A percentile compares a stretch with the other conserved stretches of the same genome.
These are phyloP conservation scores for Pocillopora meandrina DNA, from an alignment of 92 coral and sea anemone genomes.

Conservation along the genomic window DNA sequence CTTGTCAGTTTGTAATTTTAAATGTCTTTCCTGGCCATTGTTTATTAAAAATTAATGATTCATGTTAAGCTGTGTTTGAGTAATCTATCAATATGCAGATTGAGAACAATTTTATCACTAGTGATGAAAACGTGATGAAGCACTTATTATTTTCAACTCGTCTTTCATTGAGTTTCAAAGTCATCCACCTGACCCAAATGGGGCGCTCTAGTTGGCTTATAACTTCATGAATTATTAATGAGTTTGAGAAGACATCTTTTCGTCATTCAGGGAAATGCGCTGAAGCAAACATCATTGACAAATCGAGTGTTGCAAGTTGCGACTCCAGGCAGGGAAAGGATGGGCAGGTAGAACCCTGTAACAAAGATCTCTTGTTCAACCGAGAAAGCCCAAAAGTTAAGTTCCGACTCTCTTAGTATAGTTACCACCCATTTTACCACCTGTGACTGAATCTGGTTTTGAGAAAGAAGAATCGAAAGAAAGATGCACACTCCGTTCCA, in stretches of 20 bases:
- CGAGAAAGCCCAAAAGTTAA: neutral
- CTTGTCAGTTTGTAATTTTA: no score
- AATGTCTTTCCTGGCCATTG: no score
- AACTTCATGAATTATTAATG: no score
- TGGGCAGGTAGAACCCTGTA: neutral
- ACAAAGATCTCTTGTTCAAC: neutral
- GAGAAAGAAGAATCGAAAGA: conserved; percentile 48
- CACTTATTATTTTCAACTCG: no score
- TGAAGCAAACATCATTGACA: neutral
- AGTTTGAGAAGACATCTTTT: neutral
- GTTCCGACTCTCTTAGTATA: neutral
- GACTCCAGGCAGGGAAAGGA: neutral
- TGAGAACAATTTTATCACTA: no score
- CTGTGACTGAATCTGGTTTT: conserved; percentile 5
- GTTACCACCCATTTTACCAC: neutral
- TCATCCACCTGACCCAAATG: no score
- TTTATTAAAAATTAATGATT: no score
- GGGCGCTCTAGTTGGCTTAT: no score
- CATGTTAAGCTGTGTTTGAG: no score
- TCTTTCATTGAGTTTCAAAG: no score
- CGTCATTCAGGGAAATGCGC: neutral
- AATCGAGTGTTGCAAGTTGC: neutral
- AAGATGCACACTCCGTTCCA: conserved; percentile 57
- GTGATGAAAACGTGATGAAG: no score
- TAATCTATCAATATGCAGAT: no score